These are phyloP conservation scores for Cheirogaleus major DNA, from an alignment of 2,797 vertebrate genomes.

Conservation along the genomic window DNA sequence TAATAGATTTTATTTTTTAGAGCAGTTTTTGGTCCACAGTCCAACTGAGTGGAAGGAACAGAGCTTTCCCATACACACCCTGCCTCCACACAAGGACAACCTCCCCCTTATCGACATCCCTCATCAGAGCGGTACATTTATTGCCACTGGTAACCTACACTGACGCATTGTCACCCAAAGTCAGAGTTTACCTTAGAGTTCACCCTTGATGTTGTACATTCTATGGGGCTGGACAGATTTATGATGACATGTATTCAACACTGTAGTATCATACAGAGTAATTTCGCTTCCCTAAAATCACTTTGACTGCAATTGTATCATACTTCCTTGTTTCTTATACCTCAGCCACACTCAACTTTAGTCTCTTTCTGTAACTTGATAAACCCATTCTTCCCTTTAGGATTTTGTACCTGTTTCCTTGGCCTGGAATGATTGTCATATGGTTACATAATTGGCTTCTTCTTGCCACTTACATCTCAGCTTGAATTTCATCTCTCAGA, in stretches of 20 bases:
- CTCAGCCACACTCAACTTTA: neutral
- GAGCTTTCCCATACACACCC: neutral
- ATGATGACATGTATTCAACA: neutral
- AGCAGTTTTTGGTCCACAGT: neutral
- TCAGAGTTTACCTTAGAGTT: neutral
- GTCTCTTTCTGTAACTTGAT: neutral
- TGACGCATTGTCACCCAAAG: neutral
- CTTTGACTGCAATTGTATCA: neutral
- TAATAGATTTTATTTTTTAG: neutral
- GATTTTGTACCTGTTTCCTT: neutral
- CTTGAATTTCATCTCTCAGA: neutral
- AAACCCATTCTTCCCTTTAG: neutral
- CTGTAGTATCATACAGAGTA: neutral
- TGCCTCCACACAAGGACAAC: neutral
- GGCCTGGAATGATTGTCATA: neutral
- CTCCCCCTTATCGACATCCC: neutral
- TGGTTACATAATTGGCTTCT: neutral
- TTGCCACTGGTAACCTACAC: neutral
- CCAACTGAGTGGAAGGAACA: neutral
- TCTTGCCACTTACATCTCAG: neutral
- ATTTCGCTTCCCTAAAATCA: too few species aligned
- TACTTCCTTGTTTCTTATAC: neutral
- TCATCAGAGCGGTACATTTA: neutral
- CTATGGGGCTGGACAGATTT: neutral
- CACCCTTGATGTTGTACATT: neutral